These are phyloP conservation scores for Magallana gigas DNA, from an alignment of 1,140 invertebrate species.

Conservation along the genomic window DNA sequence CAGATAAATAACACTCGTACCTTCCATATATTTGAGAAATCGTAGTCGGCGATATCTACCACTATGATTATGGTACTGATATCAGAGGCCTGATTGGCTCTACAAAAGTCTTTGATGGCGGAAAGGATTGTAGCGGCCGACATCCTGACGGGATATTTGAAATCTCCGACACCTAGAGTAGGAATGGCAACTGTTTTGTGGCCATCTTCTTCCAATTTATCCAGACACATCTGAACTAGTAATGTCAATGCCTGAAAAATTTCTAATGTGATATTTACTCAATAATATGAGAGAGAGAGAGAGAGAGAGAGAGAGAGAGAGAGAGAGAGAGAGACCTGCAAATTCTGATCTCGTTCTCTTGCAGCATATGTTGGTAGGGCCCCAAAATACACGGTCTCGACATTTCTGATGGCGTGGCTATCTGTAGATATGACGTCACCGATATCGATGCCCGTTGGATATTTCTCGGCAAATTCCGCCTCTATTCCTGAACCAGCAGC, in stretches of 20 bases:
- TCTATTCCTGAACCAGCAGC: not conserved
- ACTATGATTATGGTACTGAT: not conserved
- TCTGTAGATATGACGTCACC: not conserved
- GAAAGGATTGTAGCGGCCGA: conserved; percentile 5
- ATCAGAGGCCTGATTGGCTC: not conserved
- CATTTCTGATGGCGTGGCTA: not conserved
- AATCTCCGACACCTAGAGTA: conserved; percentile 29
- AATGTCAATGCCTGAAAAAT: not conserved
- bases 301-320: too few relatives aligned
- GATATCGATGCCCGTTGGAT: not conserved
- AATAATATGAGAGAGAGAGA: too few relatives aligned
- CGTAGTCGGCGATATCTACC: not conserved
- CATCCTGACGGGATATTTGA: not conserved
- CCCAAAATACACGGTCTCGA: not conserved
- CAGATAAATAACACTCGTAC: not conserved
- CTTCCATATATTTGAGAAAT: conserved; percentile 25
- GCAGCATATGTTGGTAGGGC: not conserved
- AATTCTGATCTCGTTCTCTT: not conserved
- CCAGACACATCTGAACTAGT: not conserved
- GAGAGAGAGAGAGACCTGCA: not conserved
- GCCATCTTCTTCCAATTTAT: not conserved
- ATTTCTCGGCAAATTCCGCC: not conserved
- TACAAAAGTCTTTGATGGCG: not conserved
- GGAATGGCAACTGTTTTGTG: conserved; percentile 22
- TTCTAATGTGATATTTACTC: too few relatives aligned